Base-by-base conservation (phyloP, 2,797 vertebrate species). In the Rhynchotus rufescens region DNA sequence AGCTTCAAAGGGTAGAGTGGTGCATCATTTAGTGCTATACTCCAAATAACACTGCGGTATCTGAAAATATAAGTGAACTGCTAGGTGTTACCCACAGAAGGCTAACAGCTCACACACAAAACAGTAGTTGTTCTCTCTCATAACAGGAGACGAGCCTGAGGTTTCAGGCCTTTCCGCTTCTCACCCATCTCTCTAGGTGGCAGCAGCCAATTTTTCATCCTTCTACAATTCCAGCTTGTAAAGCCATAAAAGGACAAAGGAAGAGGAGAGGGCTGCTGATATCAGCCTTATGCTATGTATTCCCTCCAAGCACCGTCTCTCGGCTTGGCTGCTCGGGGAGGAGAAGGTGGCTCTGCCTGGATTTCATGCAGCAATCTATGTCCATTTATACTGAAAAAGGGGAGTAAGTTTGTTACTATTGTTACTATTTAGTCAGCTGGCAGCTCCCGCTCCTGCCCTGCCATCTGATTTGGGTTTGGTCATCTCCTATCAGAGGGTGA, bases 11-110 rank as follows among this genome's bases (percentile, higher is more conserved):
- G 6, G 28, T 19, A 49, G 12, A 2, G 15, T 59, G 30, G 15
- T 2, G 17, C 54, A 25, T 26, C 23, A 52, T 79, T 56, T 0
- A 26, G 22, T 13, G 40, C 44, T 0, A 0, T 1, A 54, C n/a
- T 56, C 19, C 5, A 54, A 51, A 66, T 28, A 52, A 49, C 2
- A 42, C 2, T 2, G 26, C 3, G 38, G 3, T 25, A 75, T 64
- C 10, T 59, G 25, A 60, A 44, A 56, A 69, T 69, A 56, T 12
- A 61, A 57, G 12, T 4, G 6, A 80, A 56, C 12, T 38, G 59
- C 45, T 62, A 25, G 0, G 0, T 36, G 85, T 89, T 52, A 64
- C 17, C 20, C 45, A 86, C 10, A 30, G 9, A 1, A 47, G 66
- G 54, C 26, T 49, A 52, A 61, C 16, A 80, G 22, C 22, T 49